Conservation (phyloP, 1,140 invertebrate species). For the Brachionus rubens region DNA sequence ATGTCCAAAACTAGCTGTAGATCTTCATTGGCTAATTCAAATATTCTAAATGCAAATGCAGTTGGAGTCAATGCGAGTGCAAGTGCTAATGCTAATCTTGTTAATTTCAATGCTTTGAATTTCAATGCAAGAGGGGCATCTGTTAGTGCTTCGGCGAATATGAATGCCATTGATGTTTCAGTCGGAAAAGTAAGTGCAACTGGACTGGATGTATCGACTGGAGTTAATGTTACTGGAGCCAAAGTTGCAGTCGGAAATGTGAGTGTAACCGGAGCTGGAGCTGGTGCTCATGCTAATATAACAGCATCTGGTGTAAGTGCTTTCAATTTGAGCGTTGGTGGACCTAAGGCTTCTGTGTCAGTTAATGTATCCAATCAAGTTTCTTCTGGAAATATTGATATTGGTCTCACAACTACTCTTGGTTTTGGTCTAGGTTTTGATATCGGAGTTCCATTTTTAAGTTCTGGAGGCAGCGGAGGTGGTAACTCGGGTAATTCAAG, state of each 20-base stretch:
- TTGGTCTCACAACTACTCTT: neutral
- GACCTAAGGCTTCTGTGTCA: neutral
- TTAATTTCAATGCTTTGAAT: neutral
- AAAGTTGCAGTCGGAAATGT: neutral
- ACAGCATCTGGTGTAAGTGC: neutral
- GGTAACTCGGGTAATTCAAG: no score
- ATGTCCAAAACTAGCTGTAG: no score
- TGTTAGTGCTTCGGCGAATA: neutral
- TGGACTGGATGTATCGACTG: neutral
- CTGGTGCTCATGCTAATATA: neutral
- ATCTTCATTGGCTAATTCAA: neutral
- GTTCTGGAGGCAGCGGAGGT: neutral
- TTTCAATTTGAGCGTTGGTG: neutral
- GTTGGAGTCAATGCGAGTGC: neutral
- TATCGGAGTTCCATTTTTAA: neutral
- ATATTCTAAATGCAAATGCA: neutral
- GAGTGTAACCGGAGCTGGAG: neutral
- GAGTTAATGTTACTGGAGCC: neutral
- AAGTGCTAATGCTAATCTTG: neutral
- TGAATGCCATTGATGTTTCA: neutral
- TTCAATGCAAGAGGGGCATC: neutral
- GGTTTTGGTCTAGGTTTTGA: neutral
- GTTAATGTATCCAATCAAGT: neutral
- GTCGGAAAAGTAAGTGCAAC: neutral
- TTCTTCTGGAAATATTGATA: neutral